phyloP scores from a whole-genome alignment of 2,888 invertebrate genomes.

The Kryphioiulus occultus region DNA sequence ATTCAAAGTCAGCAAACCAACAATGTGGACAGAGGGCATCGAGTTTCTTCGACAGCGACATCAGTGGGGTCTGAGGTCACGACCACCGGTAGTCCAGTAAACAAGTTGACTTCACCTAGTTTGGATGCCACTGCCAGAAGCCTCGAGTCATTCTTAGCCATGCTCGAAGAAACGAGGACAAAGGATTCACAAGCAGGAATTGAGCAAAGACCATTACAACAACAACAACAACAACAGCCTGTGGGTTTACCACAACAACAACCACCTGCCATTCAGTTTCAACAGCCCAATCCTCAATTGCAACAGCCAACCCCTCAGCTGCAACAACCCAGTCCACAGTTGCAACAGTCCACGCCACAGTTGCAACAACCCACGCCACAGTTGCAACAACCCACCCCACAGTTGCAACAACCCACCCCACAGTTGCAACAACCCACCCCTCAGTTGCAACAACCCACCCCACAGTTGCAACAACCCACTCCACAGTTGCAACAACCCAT shows the following conservation, averaged over 20 bases:
- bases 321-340: not conserved
- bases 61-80: not conserved
- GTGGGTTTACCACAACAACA: not conserved
- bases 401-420: not conserved
- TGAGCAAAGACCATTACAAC: not conserved
- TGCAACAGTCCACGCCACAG: not conserved
- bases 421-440: not conserved
- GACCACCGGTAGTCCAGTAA: not conserved
- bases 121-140: not conserved
- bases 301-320: not conserved
- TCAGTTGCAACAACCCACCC: not conserved
- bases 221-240: not conserved
- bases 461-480: not conserved
- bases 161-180: conserved; percentile 46
- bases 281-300: not conserved
- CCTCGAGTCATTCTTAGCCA: conserved; percentile 29
- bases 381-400: not conserved
- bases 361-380: not conserved
- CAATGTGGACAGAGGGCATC: not conserved
- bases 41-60: not conserved
- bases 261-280: not conserved
- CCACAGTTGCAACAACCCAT: not conserved
- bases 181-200: not conserved
- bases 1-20: conserved; percentile 1
- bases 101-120: not conserved